Evolutionary conservation across 2,888 invertebrate species (phyloP).

Genomic region (Ormyrus pomaceus): DNA sequence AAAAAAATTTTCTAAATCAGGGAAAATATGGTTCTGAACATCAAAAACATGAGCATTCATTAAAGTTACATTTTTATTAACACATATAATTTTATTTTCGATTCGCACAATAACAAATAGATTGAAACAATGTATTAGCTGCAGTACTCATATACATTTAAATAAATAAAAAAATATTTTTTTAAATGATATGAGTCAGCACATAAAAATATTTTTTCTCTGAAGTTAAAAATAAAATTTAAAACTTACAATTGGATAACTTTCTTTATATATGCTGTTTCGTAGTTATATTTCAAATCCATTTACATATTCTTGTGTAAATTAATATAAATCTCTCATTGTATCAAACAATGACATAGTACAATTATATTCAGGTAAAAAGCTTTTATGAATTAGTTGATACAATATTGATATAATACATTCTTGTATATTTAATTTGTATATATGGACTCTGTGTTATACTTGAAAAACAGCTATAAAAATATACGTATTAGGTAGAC

Average conservation of each 20-base stretch:
- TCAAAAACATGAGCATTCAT: no score
- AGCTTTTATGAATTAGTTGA: constrained; percentile 34
- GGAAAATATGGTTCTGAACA: no score
- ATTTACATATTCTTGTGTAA: constrained; percentile 39
- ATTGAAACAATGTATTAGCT: background rate
- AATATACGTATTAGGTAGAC: constrained; percentile 49
- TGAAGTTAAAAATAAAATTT: constrained; percentile 43
- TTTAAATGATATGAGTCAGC: background rate
- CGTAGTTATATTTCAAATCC: constrained; percentile 44
- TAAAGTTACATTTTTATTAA: background rate
- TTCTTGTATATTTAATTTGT: constrained; percentile 45
- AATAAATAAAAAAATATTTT: constrained; percentile 29
- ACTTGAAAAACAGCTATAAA: constrained; percentile 53
- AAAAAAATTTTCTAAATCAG: no score
- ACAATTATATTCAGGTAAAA: constrained; percentile 26
- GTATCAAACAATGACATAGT: constrained; percentile 48
- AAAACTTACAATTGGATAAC: constrained; percentile 45
- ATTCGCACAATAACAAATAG: constrained; percentile 31
- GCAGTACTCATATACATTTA: background rate
- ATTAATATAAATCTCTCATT: constrained; percentile 51
- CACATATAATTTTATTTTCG: constrained; percentile 48
- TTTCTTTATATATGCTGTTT: constrained; percentile 14
- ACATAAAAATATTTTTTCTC: constrained; percentile 41
- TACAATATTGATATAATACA: constrained; percentile 31
- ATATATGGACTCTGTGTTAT: constrained; percentile 31